Base-by-base conservation (phyloP, 2,113 vertebrate species). In the Oxyura jamaicensis region DNA sequence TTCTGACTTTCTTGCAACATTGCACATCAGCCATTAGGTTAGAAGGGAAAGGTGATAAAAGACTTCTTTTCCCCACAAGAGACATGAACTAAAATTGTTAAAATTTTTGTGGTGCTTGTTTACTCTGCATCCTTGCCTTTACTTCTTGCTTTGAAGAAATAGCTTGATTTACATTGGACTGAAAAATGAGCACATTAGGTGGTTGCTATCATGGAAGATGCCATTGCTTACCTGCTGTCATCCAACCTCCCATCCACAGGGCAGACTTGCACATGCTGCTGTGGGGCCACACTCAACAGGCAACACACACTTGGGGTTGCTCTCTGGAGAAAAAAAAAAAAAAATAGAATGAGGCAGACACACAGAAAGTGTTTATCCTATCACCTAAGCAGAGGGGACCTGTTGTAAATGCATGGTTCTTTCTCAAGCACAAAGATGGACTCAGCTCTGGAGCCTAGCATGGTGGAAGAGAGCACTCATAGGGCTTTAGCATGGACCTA, bases 231-330 rank as follows among this genome's bases (percentile, higher is more conserved):
- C 15, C 52, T 74, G 15, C 69, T 58, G 19, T 83, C 41, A 36
- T 74, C 41, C 12, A 2, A 11, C 26, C 20, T 83, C 20, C 26
- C 63, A 59, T 0, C 1, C 36, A 8, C 2, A 5, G 75, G 21
- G 22, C 67, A 79, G 35, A 17, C 35, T 79, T 69, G 29, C 79
- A 35, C 3, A 4, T 11, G 7, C 12, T 33, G 35, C 33, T 81
- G 20, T 13, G 6, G 25, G 11, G 31, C 2, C 36, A 41, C 2
- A 0, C 9, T 58, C 11, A 66, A 14, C 23, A 33, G 35, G 50
- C 36, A 50, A 23, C 5, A 6, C 12, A 26, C 25, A 20, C 28
- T 68, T 39, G 6, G 4, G 3, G 41, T 7, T 75, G 11, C 13
- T 71, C 25, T 55, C 13, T 55, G 28, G n/a, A 15, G 9, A 89